These are phyloP conservation scores for Cosmorhoe ocellata DNA, from an alignment of 2,888 invertebrate genomes.

Conservation along the genomic window DNA sequence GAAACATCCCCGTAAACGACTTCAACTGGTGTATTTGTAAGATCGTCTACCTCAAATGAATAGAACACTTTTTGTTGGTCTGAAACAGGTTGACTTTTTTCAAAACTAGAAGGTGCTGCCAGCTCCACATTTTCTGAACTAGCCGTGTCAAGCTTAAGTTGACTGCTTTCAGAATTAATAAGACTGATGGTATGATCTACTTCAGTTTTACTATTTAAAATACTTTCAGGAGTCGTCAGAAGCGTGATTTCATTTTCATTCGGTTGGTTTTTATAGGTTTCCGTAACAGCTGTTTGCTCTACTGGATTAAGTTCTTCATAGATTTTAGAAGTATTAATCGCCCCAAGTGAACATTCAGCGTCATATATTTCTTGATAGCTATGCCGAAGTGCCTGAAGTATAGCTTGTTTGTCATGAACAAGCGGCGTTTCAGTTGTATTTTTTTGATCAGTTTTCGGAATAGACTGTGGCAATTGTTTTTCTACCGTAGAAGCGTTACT, in stretches of 20 bases:
- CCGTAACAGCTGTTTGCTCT: slow-evolving; percentile 1
- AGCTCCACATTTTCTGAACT: slow-evolving; percentile 3
- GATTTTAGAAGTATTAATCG: slow-evolving; percentile 12
- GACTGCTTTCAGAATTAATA: slow-evolving; percentile 29
- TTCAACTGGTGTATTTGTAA: slow-evolving; percentile 48
- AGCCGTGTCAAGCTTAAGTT: not conserved
- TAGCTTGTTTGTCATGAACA: slow-evolving; percentile 4
- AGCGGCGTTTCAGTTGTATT: not conserved
- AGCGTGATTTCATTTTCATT: slow-evolving; percentile 14
- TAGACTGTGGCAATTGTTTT: not conserved
- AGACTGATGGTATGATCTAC: slow-evolving; percentile 29
- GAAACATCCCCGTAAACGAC: slow-evolving; percentile 45
- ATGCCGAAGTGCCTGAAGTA: slow-evolving; percentile 40
- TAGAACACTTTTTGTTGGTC: slow-evolving; percentile 37
- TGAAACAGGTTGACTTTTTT: slow-evolving; percentile 11
- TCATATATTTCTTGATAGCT: slow-evolving; percentile 55
- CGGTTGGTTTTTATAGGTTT: slow-evolving; percentile 5
- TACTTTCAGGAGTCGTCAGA: slow-evolving; percentile 1
- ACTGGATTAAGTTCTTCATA: not conserved
- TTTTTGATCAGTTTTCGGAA: not conserved
- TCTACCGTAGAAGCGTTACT: not conserved
- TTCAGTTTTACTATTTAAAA: slow-evolving; percentile 22
- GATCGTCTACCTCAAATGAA: slow-evolving; percentile 55
- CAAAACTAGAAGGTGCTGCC: slow-evolving; percentile 11
- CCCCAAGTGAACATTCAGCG: slow-evolving; percentile 44